Percentiles rank a stretch among this genome's conserved stretches.
Conservation (phyloP, 2,113 vertebrate species). For the Glaucidium brasilianum region DNA sequence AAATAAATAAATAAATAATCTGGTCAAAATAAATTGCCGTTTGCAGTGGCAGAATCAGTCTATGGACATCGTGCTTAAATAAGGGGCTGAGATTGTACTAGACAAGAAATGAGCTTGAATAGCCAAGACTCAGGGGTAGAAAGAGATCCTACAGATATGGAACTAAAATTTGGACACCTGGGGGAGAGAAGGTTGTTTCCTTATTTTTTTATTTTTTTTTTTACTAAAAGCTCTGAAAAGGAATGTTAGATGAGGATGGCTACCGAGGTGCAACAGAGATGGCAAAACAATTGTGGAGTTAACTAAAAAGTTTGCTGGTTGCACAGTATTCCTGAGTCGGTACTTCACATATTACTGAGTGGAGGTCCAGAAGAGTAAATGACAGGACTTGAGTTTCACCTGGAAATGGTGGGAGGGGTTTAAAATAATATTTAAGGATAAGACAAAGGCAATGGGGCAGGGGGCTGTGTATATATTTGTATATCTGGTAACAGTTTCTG, state of each 20-base stretch:
- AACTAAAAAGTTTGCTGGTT: not conserved
- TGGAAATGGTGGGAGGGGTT: not conserved
- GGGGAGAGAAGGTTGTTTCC: not conserved
- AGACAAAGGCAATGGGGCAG: not conserved
- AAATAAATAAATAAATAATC: not conserved
- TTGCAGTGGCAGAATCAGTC: not conserved
- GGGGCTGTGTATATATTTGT: not conserved
- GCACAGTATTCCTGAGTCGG: not conserved
- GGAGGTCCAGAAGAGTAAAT: not conserved
- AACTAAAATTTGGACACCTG: not conserved
- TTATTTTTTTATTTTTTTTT: not conserved
- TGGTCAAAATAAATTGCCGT: not conserved
- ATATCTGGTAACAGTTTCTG: not conserved
- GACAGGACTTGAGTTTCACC: not conserved
- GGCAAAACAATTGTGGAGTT: not conserved
- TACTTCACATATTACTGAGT: not conserved
- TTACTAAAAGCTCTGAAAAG: not conserved
- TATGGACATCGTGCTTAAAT: not conserved
- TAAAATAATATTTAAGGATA: not conserved
- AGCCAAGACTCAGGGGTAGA: not conserved
- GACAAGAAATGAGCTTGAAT: not conserved
- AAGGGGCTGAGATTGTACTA: not conserved
- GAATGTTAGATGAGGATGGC: not conserved
- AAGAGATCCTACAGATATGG: not conserved
- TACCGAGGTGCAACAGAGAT: not conserved